Evolutionary conservation across 2,113 vertebrate genomes (phyloP).

Genomic region (Vanacampus margaritifer): DNA sequence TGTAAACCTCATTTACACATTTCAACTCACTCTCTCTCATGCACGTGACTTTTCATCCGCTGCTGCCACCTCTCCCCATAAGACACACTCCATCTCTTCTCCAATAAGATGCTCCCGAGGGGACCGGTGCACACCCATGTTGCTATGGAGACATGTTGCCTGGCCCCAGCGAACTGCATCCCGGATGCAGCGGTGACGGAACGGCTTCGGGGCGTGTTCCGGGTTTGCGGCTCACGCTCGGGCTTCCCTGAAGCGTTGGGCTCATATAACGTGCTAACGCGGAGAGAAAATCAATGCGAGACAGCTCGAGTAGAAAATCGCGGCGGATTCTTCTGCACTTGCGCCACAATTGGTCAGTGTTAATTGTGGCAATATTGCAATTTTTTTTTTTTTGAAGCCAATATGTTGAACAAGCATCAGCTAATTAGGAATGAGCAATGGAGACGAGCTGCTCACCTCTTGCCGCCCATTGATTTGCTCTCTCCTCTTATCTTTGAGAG

Average conservation of each 20-base stretch:
- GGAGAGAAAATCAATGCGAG: slow-evolving; percentile 52
- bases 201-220: slow-evolving; percentile 44
- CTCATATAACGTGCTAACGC: slow-evolving; percentile 30
- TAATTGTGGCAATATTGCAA: not conserved
- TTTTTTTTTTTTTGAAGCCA: not conserved
- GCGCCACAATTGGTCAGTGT: not conserved
- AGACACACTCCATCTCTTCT: slow-evolving; percentile 39
- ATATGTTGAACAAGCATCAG: slow-evolving; percentile 19
- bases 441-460: slow-evolving; percentile 44
- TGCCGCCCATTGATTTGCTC: slow-evolving; percentile 46
- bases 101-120: slow-evolving; percentile 52
- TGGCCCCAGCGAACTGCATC: slow-evolving; percentile 39
- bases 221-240: slow-evolving; percentile 14
- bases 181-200: slow-evolving; percentile 52
- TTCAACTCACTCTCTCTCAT: slow-evolving; percentile 5
- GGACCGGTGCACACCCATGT: slow-evolving; percentile 57
- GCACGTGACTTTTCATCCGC: slow-evolving; percentile 25
- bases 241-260: slow-evolving; percentile 40
- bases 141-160: slow-evolving; percentile 63
- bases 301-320: slow-evolving; percentile 25
- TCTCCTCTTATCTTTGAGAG: slow-evolving; percentile 48
- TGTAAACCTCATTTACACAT: not conserved
- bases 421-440: slow-evolving; percentile 38
- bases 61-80: slow-evolving; percentile 41
- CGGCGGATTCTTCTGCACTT: slow-evolving; percentile 9